Evolutionary conservation across 2,113 vertebrate species (phyloP).

Genomic region (Aramus guarauna): DNA sequence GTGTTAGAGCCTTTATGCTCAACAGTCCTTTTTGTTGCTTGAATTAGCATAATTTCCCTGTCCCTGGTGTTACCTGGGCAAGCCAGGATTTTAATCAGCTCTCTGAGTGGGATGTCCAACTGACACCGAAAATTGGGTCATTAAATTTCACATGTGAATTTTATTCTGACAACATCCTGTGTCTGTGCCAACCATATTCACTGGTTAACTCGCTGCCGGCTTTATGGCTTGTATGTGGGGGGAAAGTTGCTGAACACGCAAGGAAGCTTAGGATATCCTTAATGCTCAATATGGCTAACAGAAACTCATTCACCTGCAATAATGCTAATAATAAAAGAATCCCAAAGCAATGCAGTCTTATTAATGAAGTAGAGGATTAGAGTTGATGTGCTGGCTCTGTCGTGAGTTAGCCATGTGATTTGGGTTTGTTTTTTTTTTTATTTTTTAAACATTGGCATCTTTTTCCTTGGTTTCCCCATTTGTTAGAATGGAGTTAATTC

Average conservation of each 20-base stretch:
- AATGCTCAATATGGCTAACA: not conserved
- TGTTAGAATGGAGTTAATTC: not conserved
- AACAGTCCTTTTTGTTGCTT: not conserved
- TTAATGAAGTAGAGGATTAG: not conserved
- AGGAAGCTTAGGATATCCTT: not conserved
- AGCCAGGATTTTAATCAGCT: not conserved
- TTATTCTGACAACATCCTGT: not conserved
- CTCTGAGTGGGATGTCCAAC: not conserved
- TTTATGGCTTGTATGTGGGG: not conserved
- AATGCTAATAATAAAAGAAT: not conserved
- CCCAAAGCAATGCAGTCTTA: not conserved
- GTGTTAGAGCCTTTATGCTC: not conserved
- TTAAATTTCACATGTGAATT: not conserved
- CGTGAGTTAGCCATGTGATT: not conserved
- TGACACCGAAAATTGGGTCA: not conserved
- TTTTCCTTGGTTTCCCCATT: not conserved
- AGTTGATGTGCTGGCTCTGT: not conserved
- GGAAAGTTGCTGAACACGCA: not conserved
- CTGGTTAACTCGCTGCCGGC: not conserved
- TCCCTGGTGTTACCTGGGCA: not conserved
- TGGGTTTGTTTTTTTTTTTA: not conserved
- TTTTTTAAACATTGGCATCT: not conserved
- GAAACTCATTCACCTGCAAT: not conserved
- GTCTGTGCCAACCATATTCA: not conserved
- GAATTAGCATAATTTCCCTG: not conserved